A percentile compares a stretch with the other conserved stretches of the same genome.
Conservation (phyloP, 1,140 invertebrate species). For the Argopecten irradians region DNA sequence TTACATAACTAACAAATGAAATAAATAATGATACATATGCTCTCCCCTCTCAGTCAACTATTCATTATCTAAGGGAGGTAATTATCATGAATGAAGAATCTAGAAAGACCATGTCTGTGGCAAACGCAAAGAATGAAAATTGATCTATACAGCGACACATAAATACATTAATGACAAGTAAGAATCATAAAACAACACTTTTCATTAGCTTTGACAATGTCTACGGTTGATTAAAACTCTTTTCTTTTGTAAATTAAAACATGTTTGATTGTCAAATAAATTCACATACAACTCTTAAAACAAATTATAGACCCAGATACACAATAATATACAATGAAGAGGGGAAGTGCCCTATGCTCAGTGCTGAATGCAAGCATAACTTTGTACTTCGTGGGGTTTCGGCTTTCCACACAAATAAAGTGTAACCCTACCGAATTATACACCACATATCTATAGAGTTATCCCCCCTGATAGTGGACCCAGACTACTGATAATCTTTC, state of each 20-base stretch:
- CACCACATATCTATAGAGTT: too few relatives aligned
- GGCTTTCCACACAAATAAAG: too few relatives aligned
- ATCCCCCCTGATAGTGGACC: too few relatives aligned
- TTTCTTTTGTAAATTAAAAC: background rate
- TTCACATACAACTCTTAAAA: background rate
- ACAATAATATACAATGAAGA: background rate
- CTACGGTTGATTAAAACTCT: background rate
- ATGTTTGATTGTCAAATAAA: background rate
- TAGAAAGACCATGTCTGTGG: background rate
- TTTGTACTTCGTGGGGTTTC: too few relatives aligned
- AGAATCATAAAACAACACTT: background rate
- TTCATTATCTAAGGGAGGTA: background rate
- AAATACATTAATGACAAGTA: background rate
- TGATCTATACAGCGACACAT: background rate
- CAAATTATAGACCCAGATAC: background rate
- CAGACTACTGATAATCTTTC: too few relatives aligned
- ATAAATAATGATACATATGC: background rate
- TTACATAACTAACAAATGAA: background rate
- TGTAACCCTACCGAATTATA: too few relatives aligned
- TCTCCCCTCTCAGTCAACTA: background rate
- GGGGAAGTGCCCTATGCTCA: conserved; percentile 8
- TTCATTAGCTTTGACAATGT: background rate
- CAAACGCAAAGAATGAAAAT: background rate
- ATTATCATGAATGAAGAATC: background rate
- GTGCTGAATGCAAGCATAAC: background rate